These are phyloP conservation scores for Brachypodius melanocephalos DNA, from an alignment of 2,113 vertebrate species.

Conservation along the genomic window DNA sequence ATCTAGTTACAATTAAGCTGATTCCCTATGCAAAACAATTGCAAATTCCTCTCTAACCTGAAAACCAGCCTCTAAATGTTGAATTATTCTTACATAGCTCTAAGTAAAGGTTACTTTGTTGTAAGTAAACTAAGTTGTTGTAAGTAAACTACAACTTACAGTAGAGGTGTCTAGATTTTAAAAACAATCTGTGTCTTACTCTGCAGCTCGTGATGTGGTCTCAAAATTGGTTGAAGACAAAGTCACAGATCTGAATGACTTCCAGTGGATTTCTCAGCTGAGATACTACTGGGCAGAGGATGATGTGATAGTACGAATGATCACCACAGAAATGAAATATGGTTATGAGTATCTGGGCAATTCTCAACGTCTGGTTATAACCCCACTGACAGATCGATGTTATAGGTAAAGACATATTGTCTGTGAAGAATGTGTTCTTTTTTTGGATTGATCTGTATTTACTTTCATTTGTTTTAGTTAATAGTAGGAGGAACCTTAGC, in stretches of 20 bases:
- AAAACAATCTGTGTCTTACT: background rate
- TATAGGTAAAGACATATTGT: slow-evolving; percentile 77
- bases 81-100: background rate
- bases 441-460: background rate
- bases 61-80: background rate
- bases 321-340: slow-evolving; percentile 86
- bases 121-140: background rate
- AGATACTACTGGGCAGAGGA: slow-evolving; percentile 86
- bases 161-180: background rate
- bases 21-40: background rate
- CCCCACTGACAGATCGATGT: slow-evolving; percentile 90
- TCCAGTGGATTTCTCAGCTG: slow-evolving; percentile 92
- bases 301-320: slow-evolving; percentile 86
- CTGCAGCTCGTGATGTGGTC: slow-evolving; percentile 87
- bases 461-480: background rate
- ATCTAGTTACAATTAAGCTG: background rate
- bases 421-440: background rate
- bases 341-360: slow-evolving; percentile 96
- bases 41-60: background rate
- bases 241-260: slow-evolving; percentile 83
- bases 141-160: background rate
- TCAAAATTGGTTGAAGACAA: slow-evolving; percentile 78
- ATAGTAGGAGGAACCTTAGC: background rate
- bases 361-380: slow-evolving; percentile 88
- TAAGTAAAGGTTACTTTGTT: background rate